Evolutionary conservation across 2,888 invertebrate species (phyloP).

Genomic region (Agelastica alni): DNA sequence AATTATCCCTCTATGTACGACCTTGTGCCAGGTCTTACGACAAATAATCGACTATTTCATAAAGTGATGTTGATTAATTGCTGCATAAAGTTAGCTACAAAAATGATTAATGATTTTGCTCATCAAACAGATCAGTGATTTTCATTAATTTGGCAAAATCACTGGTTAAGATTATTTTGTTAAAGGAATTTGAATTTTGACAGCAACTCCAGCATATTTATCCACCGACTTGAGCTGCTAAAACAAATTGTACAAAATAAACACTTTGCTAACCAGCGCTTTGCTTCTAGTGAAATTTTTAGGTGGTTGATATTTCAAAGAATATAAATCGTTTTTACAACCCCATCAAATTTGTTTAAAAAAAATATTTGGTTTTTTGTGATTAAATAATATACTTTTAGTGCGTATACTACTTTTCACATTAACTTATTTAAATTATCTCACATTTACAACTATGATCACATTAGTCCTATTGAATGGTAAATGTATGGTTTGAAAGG

Average conservation of each 20-base stretch:
- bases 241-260: slow-evolving; percentile 19
- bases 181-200: slow-evolving; percentile 5
- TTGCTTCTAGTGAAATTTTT: neutral
- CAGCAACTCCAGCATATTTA: slow-evolving; percentile 12
- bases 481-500: too few species aligned
- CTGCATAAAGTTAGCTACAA: slow-evolving; percentile 32
- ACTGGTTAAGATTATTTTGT: slow-evolving; percentile 26
- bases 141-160: slow-evolving; percentile 52
- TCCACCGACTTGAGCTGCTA: slow-evolving; percentile 8
- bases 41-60: slow-evolving; percentile 37
- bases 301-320: neutral
- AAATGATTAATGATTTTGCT: slow-evolving; percentile 52
- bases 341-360: neutral
- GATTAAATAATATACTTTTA: too few species aligned
- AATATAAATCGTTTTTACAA: neutral
- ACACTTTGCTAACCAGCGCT: slow-evolving; percentile 4
- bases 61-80: slow-evolving; percentile 37
- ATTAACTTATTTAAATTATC: too few species aligned
- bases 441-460: too few species aligned
- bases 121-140: slow-evolving; percentile 53
- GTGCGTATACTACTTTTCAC: too few species aligned
- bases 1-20: neutral
- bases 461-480: too few species aligned
- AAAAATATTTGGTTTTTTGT: too few species aligned
- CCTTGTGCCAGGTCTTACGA: slow-evolving; percentile 23